Conservation (phyloP, 2,888 invertebrate species). For the Hedychridium roseum region DNA sequence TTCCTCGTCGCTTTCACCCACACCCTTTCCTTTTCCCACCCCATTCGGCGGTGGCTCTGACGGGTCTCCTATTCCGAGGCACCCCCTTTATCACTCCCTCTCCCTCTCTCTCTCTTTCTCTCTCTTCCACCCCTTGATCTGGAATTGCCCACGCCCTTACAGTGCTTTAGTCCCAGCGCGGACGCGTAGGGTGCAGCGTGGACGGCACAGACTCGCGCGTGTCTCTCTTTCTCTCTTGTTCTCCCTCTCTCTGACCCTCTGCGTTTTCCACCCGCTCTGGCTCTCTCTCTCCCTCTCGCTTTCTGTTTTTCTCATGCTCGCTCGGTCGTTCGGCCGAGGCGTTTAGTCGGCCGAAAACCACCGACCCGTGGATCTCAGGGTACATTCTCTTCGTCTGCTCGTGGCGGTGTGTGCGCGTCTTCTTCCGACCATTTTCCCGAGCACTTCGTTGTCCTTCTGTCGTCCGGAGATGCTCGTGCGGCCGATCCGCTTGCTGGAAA, state of each 20-base stretch:
- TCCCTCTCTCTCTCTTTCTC: too few relatives aligned
- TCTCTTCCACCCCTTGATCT: too few relatives aligned
- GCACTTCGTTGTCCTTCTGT: slow-evolving; percentile 8
- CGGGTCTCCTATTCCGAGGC: too few relatives aligned
- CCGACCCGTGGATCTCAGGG: too few relatives aligned
- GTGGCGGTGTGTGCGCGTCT: slow-evolving; percentile 3
- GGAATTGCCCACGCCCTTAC: slow-evolving; percentile 50
- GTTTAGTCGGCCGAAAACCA: too few relatives aligned
- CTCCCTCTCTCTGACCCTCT: slow-evolving; percentile 8
- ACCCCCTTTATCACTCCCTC: too few relatives aligned
- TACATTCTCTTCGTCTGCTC: slow-evolving; percentile 17
- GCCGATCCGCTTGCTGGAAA: too few relatives aligned
- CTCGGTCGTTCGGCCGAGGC: slow-evolving; percentile 10
- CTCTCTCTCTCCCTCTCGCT: slow-evolving; percentile 5
- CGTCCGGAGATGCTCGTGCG: too few relatives aligned
- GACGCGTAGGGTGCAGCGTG: slow-evolving; percentile 21
- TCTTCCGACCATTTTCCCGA: not conserved
- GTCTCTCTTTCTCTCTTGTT: slow-evolving; percentile 6
- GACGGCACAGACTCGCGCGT: not conserved
- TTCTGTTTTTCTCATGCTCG: slow-evolving; percentile 6
- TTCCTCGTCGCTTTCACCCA: too few relatives aligned
- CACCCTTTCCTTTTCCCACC: too few relatives aligned
- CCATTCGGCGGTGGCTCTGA: too few relatives aligned
- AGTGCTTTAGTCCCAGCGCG: slow-evolving; percentile 36
- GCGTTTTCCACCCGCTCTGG: slow-evolving; percentile 7